Evolutionary conservation across 2,113 vertebrate genomes (phyloP), one percentile per base, ranked within the genome.

Genomic region (Thamnaconus septentrionalis): DNA sequence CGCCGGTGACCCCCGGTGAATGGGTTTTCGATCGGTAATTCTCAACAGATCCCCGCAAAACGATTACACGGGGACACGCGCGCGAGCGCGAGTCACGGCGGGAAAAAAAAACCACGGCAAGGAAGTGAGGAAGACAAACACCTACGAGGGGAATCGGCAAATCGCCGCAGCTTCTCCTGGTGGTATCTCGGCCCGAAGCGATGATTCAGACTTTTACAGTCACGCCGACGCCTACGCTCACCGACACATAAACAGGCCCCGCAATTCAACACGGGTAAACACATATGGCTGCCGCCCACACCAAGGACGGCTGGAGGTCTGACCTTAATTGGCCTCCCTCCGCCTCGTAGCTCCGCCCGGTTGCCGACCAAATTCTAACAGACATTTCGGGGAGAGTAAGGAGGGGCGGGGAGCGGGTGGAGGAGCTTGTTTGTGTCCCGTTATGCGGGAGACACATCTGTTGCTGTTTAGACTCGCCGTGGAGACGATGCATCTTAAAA

Each of bases 1-100:
- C 53, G 72, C 73, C 69, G 80, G 84, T 87, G 87, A 87, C 85
- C 89, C 87, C 76, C 76, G 70, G 85, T 81, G 90, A 90, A 92
- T 90, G 85, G 87, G 84, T 86, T 88, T 91, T 91, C 88, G 86
- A 91, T 89, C 87, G 82, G 76, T 88, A 90, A 90, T 88, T 89
- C 89, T 89, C 79, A 79, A 80, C 85, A 89, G 88, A 90, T 89
- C 74, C 55, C 57, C 53, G 46, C 56, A 79, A 31, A 82, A 80
- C 45, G 71, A 79, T 77, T 80, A 82, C 83, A 85, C 84, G 64
- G 78, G 82, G 80, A 79, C 80, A 79, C 61, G 50, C 7, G 2
- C 47, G 58, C 42, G 65, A 61, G 69, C 18, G n/a, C 4, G 39
- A 54, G 58, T 31, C 46, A 54, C 4, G 52, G 47, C 47, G 8